Evolutionary conservation across 2,797 vertebrate species (phyloP).

Genomic region (Capromys pilorides): DNA sequence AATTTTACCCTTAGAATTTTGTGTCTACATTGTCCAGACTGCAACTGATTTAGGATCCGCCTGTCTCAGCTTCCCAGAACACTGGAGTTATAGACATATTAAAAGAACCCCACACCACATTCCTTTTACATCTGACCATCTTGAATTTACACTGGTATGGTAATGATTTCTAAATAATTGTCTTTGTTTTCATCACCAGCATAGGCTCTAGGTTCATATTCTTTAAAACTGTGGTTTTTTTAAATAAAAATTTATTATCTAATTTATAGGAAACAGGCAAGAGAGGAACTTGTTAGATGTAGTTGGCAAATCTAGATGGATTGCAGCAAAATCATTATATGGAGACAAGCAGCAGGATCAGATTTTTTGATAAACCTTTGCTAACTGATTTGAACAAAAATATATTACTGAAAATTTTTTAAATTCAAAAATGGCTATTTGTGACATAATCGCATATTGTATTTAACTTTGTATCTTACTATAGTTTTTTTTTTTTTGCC

Average conservation of each 20-base stretch:
- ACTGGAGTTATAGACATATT: not conserved
- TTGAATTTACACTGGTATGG: conserved; percentile 20
- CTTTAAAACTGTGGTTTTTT: not conserved
- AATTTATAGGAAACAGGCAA: conserved; percentile 13
- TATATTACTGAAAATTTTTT: not conserved
- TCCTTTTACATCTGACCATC: not conserved
- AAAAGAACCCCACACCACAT: not conserved
- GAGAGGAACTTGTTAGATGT: not conserved
- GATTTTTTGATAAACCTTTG: conserved; percentile 1
- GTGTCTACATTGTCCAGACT: not conserved
- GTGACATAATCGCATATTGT: conserved; percentile 20
- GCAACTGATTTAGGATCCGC: not conserved
- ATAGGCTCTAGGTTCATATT: not conserved
- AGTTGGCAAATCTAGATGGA: not conserved
- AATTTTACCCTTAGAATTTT: too few species aligned
- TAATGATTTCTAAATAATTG: conserved; percentile 9
- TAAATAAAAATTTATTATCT: conserved; percentile 12
- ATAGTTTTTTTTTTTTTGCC: not conserved
- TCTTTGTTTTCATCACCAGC: conserved; percentile 29
- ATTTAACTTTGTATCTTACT: conserved; percentile 2
- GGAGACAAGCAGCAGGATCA: not conserved
- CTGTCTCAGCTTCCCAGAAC: not conserved
- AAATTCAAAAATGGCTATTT: not conserved
- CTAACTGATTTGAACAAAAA: conserved; percentile 35
- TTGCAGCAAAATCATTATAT: not conserved